Base-by-base conservation (phyloP, 2,888 invertebrate genomes). In the Tinea semifulvella region DNA sequence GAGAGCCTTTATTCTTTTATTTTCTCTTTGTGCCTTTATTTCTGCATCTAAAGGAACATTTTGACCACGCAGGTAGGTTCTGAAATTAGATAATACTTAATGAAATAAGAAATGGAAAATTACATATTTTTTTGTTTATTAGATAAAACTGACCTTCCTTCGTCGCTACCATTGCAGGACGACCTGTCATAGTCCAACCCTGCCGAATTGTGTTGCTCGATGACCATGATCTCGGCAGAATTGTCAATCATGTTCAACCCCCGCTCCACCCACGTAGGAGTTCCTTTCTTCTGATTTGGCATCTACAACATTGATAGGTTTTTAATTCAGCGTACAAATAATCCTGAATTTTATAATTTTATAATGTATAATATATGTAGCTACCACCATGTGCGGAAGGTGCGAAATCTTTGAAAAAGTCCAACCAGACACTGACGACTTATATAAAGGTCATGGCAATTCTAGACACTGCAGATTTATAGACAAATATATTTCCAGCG, bases 11-110 rank as follows among this genome's bases (percentile, higher is more conserved):
- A 92, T 88, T 18, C 94, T 84, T 66, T 88, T 90, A 47, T 86
- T 84, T 72, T 94, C 93, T 52, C 93, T 83, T 66, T 96, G 93
- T 6, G 90, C 90, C 53, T 91, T 77, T 44, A 91, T 87, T 52
- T 87, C 85, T 1, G 91, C 89, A 62, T 95, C 94, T 46, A 94
- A 64, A 0, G 90, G 91, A 11, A 89, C 88, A 68, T 94, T 94
- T 75, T 95, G 95, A 6, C 96, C 96, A 51, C 94, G 83, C 38
- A 94, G 72, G 68, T 88, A 90, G 31, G 89, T 88, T 52, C 82
- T 82, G 65, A n/a, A 66, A 67, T 46, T 7, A 36, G n/a, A 26
- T 6, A 25, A 14, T 17, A 3, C 2, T 7, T 27, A 2, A 10
- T 13, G 4, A 25, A 8, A 25, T 42, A 14, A 10, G 25, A 8